These are phyloP conservation scores for Eciton burchellii DNA, from an alignment of 1,140 invertebrate genomes.

Conservation along the genomic window DNA sequence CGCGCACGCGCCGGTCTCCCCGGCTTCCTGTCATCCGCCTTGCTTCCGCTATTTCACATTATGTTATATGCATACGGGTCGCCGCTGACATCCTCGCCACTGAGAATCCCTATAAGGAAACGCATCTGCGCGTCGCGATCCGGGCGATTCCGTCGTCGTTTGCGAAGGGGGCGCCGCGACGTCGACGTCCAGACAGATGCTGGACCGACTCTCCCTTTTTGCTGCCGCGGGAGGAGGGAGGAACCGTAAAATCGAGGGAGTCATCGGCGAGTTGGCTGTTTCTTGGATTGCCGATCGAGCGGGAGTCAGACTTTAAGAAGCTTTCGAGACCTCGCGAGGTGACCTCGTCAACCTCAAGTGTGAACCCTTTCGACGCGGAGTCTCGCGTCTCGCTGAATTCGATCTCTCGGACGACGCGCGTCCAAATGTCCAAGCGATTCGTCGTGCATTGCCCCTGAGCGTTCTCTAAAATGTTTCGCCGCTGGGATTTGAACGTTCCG, in stretches of 20 bases:
- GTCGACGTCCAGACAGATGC: conserved; percentile 66
- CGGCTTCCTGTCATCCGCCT: conserved; percentile 85
- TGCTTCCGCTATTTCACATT: conserved; percentile 83
- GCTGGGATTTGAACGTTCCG: conserved; percentile 50
- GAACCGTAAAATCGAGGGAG: neutral
- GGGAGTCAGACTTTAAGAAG: too few relatives aligned
- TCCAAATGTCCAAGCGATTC: neutral
- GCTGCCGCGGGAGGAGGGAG: neutral
- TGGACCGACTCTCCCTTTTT: conserved; percentile 47
- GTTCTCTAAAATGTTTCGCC: conserved; percentile 50
- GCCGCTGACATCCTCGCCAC: conserved; percentile 62
- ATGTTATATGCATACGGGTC: conserved; percentile 75
- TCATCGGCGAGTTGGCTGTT: neutral
- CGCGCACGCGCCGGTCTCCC: conserved; percentile 84
- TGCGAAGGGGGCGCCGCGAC: conserved; percentile 26
- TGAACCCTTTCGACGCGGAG: too few relatives aligned
- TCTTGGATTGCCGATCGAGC: neutral
- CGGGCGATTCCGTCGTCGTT: conserved; percentile 50
- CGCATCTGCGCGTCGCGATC: conserved; percentile 79
- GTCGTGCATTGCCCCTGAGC: neutral
- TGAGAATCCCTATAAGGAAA: conserved; percentile 71
- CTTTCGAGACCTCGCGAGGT: neutral
- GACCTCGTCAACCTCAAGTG: too few relatives aligned
- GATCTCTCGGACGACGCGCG: neutral
- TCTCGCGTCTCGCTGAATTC: neutral